A percentile compares a stretch with the other conserved stretches of the same genome.
These are phyloP conservation scores for Lutjanus campechanus DNA, from an alignment of 2,797 vertebrate species.

Conservation along the genomic window DNA sequence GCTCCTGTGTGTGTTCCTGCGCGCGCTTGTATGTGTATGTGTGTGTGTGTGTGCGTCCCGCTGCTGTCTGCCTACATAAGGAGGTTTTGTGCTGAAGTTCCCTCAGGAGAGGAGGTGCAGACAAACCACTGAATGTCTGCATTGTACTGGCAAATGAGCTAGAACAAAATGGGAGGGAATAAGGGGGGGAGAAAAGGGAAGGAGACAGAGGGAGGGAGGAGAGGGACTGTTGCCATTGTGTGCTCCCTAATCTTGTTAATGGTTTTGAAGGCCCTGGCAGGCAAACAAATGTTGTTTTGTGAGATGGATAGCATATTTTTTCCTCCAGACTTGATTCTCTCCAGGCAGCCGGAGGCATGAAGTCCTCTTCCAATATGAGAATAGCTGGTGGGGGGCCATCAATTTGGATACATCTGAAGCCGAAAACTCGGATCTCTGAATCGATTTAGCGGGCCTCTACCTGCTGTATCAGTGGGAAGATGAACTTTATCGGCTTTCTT, in stretches of 20 bases:
- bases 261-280: conserved; percentile 81
- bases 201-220: conserved; percentile 55
- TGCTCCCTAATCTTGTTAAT: conserved; percentile 84
- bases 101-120: conserved; percentile 69
- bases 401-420: conserved; percentile 43
- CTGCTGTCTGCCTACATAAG: conserved; percentile 47
- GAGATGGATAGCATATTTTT: conserved; percentile 71
- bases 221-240: conserved; percentile 77
- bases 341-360: conserved; percentile 46
- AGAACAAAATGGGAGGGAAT: conserved; percentile 81
- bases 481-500: conserved; percentile 33
- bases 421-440: conserved; percentile 35
- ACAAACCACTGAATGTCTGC: conserved; percentile 78
- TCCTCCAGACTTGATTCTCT: conserved; percentile 64
- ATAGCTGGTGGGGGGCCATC: conserved; percentile 28
- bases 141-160: conserved; percentile 89
- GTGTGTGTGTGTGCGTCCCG: conserved; percentile 8
- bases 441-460: conserved; percentile 34
- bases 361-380: conserved; percentile 46
- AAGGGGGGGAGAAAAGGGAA: conserved; percentile 24
- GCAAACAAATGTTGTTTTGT: conserved; percentile 81
- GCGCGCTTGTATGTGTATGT: background rate
- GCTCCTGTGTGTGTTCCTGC: conserved; percentile 10
- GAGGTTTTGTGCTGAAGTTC: conserved; percentile 62
- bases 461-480: background rate